These are phyloP conservation scores for Cybosia mesomella DNA, from an alignment of 2,888 invertebrate species.

Conservation along the genomic window DNA sequence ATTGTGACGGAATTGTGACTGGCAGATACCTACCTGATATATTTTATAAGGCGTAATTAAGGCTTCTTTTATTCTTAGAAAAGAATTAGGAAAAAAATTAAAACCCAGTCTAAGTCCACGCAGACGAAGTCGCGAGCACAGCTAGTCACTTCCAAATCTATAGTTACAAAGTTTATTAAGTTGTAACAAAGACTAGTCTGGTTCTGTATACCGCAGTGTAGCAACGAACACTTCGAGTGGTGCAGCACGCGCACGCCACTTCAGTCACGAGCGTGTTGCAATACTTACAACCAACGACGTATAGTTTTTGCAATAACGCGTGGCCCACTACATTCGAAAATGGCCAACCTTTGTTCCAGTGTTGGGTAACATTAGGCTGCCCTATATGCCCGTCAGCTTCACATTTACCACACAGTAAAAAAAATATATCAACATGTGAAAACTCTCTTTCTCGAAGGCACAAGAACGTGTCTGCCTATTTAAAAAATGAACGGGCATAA, in stretches of 20 bases:
- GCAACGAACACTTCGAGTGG: conserved; percentile 43
- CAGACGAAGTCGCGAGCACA: neutral
- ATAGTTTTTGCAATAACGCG: conserved; percentile 58
- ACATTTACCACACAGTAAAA: neutral
- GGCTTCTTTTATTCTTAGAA: too few species aligned
- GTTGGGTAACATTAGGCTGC: conserved; percentile 46
- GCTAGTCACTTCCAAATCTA: neutral
- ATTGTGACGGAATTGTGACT: too few species aligned
- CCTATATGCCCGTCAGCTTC: conserved; percentile 27
- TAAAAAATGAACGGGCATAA: neutral
- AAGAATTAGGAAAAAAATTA: too few species aligned
- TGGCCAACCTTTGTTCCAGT: conserved; percentile 63
- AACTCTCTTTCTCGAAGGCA: neutral
- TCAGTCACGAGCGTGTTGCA: conserved; percentile 72
- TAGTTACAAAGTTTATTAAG: conserved; percentile 13
- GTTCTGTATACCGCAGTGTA: conserved; percentile 46
- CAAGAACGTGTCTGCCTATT: neutral
- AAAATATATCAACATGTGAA: too few species aligned
- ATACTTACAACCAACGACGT: conserved; percentile 48
- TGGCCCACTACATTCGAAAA: conserved; percentile 61
- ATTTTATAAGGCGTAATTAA: too few species aligned
- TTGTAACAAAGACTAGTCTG: conserved; percentile 43
- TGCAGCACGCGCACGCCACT: conserved; percentile 44
- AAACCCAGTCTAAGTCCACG: too few species aligned
- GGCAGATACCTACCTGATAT: too few species aligned